phyloP scores from a whole-genome alignment of 2,797 vertebrate genomes.

The Catamblyrhynchus diadema region DNA sequence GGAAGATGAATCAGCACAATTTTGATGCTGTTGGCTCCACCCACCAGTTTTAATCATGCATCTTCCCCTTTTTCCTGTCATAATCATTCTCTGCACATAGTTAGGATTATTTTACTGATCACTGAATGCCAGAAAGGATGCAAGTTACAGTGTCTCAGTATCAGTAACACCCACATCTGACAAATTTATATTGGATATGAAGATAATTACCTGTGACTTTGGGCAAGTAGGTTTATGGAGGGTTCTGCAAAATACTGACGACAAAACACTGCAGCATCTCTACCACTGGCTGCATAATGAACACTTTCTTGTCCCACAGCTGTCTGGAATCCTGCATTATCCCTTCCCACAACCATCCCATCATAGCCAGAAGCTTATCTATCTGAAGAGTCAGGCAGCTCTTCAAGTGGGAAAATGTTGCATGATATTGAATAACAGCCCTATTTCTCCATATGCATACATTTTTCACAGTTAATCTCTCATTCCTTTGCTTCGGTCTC shows the following conservation, averaged over 20 bases:
- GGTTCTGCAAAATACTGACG: slow-evolving; percentile 8
- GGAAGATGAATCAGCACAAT: neutral
- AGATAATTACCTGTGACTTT: slow-evolving; percentile 20
- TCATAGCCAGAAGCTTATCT: neutral
- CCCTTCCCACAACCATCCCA: slow-evolving; percentile 2
- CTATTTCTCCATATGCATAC: neutral
- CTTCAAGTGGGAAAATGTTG: neutral
- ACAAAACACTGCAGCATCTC: neutral
- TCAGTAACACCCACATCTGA: slow-evolving; percentile 11
- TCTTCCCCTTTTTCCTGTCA: neutral
- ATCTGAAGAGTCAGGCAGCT: slow-evolving; percentile 8
- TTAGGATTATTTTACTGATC: slow-evolving; percentile 2
- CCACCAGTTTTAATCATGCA: neutral
- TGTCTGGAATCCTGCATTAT: neutral
- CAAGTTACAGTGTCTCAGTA: neutral
- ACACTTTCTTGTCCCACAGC: neutral
- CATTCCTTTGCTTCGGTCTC: neutral
- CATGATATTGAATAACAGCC: neutral
- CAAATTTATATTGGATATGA: neutral
- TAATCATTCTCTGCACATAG: neutral
- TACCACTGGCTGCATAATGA: neutral
- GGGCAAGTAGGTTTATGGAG: neutral
- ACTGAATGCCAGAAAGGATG: neutral
- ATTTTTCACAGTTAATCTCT: neutral
- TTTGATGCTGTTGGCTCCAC: neutral